Evolutionary conservation across 2,113 vertebrate species (phyloP).

Genomic region (Candoia aspera): DNA sequence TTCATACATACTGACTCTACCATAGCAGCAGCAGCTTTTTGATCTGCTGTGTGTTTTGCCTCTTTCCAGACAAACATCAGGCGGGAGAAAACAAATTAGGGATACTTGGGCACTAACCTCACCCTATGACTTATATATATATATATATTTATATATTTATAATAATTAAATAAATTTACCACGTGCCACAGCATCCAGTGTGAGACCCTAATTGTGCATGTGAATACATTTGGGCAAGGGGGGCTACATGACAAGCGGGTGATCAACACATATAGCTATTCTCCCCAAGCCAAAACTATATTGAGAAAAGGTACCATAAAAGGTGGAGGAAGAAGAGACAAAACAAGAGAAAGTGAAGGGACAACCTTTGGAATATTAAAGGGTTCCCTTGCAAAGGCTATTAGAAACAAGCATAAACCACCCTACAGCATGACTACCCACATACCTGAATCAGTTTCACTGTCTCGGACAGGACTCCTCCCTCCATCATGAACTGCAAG

Average conservation of each 20-base stretch:
- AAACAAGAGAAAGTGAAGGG: too few species aligned
- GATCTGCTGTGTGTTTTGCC: not conserved
- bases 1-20: not conserved
- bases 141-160: too few species aligned
- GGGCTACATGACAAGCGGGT: not conserved
- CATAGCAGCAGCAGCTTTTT: not conserved
- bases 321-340: not conserved
- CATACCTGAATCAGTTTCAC: constrained; percentile 28
- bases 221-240: not conserved
- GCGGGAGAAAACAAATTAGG: not conserved
- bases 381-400: not conserved
- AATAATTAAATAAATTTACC: too few species aligned
- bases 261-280: not conserved
- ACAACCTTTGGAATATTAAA: too few species aligned
- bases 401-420: not conserved
- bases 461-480: constrained; percentile 17
- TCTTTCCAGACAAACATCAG: not conserved
- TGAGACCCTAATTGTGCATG: not conserved
- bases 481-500: constrained; percentile 29
- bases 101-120: not conserved
- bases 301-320: not conserved
- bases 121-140: too few species aligned
- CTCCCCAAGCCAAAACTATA: not conserved
- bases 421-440: not conserved
- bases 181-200: too few species aligned